phyloP scores from a whole-genome alignment of 2,113 vertebrate genomes.

The Callospermophilus lateralis region DNA sequence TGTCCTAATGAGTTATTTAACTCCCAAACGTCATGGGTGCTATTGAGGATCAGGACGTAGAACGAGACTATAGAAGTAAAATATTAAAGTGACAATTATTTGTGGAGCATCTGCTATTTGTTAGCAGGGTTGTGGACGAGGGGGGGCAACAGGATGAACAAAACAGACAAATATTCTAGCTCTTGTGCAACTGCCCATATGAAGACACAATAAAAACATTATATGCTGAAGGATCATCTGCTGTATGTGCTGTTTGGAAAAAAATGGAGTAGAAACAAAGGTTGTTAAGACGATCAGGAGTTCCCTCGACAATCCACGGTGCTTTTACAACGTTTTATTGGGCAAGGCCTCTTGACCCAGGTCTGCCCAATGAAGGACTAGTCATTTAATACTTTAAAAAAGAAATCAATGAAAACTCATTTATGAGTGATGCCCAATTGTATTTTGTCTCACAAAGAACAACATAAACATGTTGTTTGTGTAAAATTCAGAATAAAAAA shows the following conservation, averaged over 20 bases:
- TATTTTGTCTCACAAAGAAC: conserved; percentile 15
- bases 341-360: background rate
- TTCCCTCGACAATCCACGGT: background rate
- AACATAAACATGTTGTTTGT: background rate
- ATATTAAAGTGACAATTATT: background rate
- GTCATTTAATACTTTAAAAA: background rate
- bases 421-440: conserved; percentile 12
- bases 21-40: background rate
- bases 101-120: conserved; percentile 49
- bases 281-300: background rate
- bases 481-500: conserved; percentile 29
- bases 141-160: conserved; percentile 1
- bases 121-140: conserved; percentile 2
- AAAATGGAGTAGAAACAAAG: background rate
- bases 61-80: background rate
- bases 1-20: background rate
- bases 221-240: background rate
- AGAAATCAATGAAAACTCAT: background rate
- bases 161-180: background rate
- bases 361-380: background rate
- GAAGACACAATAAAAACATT: background rate
- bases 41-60: background rate
- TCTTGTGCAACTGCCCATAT: conserved; percentile 17
- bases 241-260: background rate
- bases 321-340: background rate